Percentiles rank a stretch among this genome's conserved stretches.
These are phyloP conservation scores for Ophioninae sp. DNA, from an alignment of 2,888 invertebrate genomes.

Conservation along the genomic window DNA sequence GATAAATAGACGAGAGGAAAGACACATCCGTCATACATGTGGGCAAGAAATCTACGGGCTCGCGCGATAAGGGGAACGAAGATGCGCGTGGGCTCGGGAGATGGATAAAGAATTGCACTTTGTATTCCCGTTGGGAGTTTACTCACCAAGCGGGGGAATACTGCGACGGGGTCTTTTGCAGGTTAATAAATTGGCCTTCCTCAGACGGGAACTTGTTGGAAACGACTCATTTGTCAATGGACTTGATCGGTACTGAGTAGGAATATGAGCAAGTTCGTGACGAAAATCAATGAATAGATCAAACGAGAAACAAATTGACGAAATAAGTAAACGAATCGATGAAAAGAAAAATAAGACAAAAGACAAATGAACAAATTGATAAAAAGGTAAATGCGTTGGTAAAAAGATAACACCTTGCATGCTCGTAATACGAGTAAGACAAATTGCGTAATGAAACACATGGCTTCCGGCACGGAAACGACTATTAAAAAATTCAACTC, in stretches of 20 bases:
- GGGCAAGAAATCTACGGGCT: conserved; percentile 27
- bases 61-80: conserved; percentile 17
- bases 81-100: not conserved
- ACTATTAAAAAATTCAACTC: too few relatives aligned
- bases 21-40: not conserved
- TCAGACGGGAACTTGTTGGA: not conserved
- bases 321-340: too few relatives aligned
- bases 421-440: too few relatives aligned
- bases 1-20: conserved; percentile 29
- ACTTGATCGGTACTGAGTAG: not conserved
- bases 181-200: not conserved
- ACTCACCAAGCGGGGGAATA: not conserved
- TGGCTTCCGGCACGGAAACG: too few relatives aligned
- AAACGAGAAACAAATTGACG: too few relatives aligned
- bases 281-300: too few relatives aligned
- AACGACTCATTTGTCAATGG: not conserved
- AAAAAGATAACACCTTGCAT: too few relatives aligned
- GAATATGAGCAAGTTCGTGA: not conserved
- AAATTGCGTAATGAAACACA: too few relatives aligned
- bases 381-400: too few relatives aligned
- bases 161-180: not conserved
- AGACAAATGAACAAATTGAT: too few relatives aligned
- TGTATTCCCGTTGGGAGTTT: not conserved
- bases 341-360: too few relatives aligned
- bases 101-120: conserved; percentile 36